Base-by-base conservation (phyloP, 2,888 invertebrate species). In the Linnaemya tessellans region DNA sequence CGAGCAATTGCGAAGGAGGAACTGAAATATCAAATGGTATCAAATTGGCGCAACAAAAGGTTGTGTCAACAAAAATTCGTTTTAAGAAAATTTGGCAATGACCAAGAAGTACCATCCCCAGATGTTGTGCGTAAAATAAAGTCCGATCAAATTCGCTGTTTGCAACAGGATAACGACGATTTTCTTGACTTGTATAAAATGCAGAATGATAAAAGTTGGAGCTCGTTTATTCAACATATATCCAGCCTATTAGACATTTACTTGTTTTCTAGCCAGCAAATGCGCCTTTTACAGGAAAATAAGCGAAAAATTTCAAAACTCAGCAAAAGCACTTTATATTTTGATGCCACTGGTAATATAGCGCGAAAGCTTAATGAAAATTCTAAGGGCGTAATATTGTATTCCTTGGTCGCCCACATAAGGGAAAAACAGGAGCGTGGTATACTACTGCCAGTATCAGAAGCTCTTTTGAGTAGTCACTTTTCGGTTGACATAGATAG, bases 151-250 rank as follows among this genome's bases (percentile, higher is more conserved):
- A 46, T 68, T 13, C 68, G 60, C 3, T 49, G 35, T 1, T 5
- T 60, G 1, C 58, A 68, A 38, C 51, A 67, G 8, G 67, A 67
- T 25, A 20, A 15, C 7, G 68, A 68, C 10, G 15, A 18, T 0
- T 46, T 43, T 18, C 68, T 68, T n/a, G 68, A 68, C 15, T 0
- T 68, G 0, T 60, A 35, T 35, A 60, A 77, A 77, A 67, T 77
- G 77, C 22, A 65, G n/a, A 46, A 4, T 9, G 77, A 77, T 0
- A 67, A 77, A 77, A 58, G 58, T 8, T 77, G 77, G 77, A 67
- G 7, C 1, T 8, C 0, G 1, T 75, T 38, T 25, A 75, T 75
- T 1, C 65, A 65, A 22, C 20, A 67, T 5, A 65, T 67, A 13
- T 10, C 43, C 1, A 22, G 35, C 9, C 67, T 56, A 0, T 18